Percentiles rank a stretch among this genome's conserved stretches.
These are phyloP conservation scores for Dasypogon diadema DNA, from an alignment of 2,888 invertebrate genomes.

Conservation along the genomic window DNA sequence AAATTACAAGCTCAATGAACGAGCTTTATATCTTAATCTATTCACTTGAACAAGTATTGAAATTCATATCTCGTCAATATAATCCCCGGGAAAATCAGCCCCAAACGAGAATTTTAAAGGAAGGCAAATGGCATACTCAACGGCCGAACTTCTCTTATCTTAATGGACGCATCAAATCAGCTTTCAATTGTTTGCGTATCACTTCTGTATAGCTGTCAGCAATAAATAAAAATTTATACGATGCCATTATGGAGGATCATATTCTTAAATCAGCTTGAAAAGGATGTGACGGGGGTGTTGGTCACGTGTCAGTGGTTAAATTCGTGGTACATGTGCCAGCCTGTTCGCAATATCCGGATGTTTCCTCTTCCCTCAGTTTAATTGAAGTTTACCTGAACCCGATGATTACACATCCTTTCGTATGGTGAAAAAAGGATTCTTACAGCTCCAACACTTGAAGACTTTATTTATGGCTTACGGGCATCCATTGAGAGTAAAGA, in stretches of 20 bases:
- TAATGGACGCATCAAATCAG: constrained; percentile 54
- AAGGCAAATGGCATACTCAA: no score
- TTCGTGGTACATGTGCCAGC: constrained; percentile 25
- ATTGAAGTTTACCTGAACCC: constrained; percentile 49
- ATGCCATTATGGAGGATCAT: constrained; percentile 31
- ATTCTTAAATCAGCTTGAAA: constrained; percentile 45
- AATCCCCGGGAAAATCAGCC: no score
- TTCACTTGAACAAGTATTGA: no score
- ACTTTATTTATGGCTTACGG: constrained; percentile 48
- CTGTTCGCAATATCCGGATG: constrained; percentile 13
- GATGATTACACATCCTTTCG: constrained; percentile 47
- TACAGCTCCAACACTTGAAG: constrained; percentile 31
- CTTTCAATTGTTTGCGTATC: constrained; percentile 52
- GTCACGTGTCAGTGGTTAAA: constrained; percentile 55
- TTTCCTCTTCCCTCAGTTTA: constrained; percentile 24
- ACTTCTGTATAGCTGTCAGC: constrained; percentile 43
- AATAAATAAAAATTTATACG: constrained; percentile 53
- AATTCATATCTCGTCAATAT: no score
- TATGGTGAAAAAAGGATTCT: constrained; percentile 28
- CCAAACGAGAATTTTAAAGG: no score
- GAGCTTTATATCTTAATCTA: no score
- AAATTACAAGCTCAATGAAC: no score
- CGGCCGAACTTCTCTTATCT: constrained; percentile 50
- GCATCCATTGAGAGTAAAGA: constrained; percentile 39
- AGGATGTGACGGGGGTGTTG: constrained; percentile 45